These are phyloP conservation scores for Limnephilus auricula DNA, from an alignment of 2,888 invertebrate species.

Conservation along the genomic window DNA sequence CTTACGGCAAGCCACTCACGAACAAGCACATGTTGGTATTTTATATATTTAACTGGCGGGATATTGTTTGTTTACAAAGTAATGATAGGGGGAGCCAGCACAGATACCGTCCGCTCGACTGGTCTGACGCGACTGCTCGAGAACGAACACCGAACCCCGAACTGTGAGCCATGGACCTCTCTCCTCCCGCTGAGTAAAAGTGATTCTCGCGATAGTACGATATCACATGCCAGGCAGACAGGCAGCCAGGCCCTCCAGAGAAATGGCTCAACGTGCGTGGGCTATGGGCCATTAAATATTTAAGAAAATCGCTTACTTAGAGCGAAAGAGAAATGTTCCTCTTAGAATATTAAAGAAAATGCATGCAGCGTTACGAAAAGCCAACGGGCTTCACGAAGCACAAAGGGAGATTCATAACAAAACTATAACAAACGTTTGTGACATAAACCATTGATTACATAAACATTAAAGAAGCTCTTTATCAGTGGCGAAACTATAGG, in stretches of 20 bases:
- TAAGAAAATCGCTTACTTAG: background rate
- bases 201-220: constrained; percentile 36
- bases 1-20: constrained; percentile 5
- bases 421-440: background rate
- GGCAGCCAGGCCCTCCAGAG: constrained; percentile 1
- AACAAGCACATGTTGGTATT: constrained; percentile 3
- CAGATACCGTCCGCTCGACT: constrained; percentile 31
- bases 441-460: background rate
- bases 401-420: background rate
- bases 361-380: background rate
- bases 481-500: too few species aligned
- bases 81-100: constrained; percentile 7
- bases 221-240: background rate
- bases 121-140: constrained; percentile 43
- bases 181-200: constrained; percentile 43
- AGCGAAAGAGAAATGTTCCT: background rate
- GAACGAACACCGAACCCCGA: background rate
- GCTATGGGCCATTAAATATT: background rate
- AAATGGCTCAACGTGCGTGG: background rate
- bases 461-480: background rate
- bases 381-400: background rate
- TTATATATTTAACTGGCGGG: constrained; percentile 14
- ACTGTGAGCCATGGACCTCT: constrained; percentile 5
- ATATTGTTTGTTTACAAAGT: constrained; percentile 43
- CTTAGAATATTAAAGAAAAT: background rate